phyloP scores from a whole-genome alignment of 1,140 invertebrate genomes.

The Helicoverpa armigera region DNA sequence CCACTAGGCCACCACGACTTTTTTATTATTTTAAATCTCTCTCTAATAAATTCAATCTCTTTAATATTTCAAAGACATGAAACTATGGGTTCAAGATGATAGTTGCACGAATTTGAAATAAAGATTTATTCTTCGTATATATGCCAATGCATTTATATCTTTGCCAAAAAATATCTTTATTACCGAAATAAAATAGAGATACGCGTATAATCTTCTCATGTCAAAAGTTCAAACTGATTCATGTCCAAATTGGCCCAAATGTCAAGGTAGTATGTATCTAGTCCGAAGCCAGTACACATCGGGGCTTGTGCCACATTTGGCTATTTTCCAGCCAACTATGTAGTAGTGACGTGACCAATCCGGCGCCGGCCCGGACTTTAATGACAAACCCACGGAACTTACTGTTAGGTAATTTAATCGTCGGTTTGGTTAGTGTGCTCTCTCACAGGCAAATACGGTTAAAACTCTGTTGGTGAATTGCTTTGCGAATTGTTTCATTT shows the following conservation, averaged over 20 bases:
- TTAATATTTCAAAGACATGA: no score
- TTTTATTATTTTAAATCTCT: no score
- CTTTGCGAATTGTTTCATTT: no score
- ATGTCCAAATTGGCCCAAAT: constrained; percentile 33
- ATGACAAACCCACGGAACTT: constrained; percentile 34
- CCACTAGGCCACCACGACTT: no score
- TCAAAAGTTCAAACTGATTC: constrained; percentile 35
- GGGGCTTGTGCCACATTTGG: constrained; percentile 55
- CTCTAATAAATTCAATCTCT: no score
- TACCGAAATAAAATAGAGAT: background rate
- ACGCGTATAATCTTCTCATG: constrained; percentile 6
- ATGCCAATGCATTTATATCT: background rate
- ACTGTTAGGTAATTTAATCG: constrained; percentile 21
- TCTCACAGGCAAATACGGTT: background rate
- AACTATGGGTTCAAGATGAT: no score
- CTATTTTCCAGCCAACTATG: constrained; percentile 53
- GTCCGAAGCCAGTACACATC: constrained; percentile 43
- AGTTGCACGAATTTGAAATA: no score
- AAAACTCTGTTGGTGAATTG: no score
- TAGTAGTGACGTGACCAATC: constrained; percentile 19
- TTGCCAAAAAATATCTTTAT: background rate
- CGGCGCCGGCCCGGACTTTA: background rate
- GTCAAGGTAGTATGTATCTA: constrained; percentile 41
- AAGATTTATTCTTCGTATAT: background rate
- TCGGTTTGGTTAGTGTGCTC: background rate